Percentiles rank a stretch among this genome's conserved stretches.
These are phyloP conservation scores for Argopecten irradians DNA, from an alignment of 1,140 invertebrate genomes.

Conservation along the genomic window DNA sequence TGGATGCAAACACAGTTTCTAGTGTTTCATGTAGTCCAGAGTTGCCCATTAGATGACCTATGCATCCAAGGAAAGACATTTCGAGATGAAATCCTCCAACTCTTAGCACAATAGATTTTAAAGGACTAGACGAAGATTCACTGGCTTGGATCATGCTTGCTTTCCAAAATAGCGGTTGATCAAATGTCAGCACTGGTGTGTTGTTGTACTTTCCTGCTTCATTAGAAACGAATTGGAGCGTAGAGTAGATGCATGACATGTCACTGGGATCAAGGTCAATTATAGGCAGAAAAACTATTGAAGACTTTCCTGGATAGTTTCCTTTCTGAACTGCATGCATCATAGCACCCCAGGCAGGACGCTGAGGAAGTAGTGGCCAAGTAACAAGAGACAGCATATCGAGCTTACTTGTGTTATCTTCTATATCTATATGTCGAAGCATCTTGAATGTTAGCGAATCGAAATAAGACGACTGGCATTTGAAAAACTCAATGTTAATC, in stretches of 20 bases:
- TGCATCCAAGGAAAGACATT: slow-evolving; percentile 62
- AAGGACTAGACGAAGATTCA: slow-evolving; percentile 41
- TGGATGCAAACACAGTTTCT: slow-evolving; percentile 56
- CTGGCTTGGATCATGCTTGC: slow-evolving; percentile 45
- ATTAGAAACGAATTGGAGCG: slow-evolving; percentile 52
- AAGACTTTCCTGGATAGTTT: slow-evolving; percentile 53
- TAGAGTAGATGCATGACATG: slow-evolving; percentile 61
- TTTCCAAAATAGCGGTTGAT: too few relatives aligned
- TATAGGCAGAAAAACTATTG: slow-evolving; percentile 61
- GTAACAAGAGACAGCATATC: slow-evolving; percentile 44
- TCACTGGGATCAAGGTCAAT: slow-evolving; percentile 64
- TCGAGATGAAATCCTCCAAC: slow-evolving; percentile 55
- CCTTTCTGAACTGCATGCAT: slow-evolving; percentile 47
- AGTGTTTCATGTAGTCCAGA: slow-evolving; percentile 55
- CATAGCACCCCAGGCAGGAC: slow-evolving; percentile 45
- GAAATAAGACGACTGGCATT: slow-evolving; percentile 5
- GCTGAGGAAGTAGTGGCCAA: slow-evolving; percentile 39
- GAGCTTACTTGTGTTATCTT: slow-evolving; percentile 20
- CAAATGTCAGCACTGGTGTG: slow-evolving; percentile 34
- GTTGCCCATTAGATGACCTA: slow-evolving; percentile 60
- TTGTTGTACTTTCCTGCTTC: slow-evolving; percentile 32
- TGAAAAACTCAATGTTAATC: slow-evolving; percentile 44
- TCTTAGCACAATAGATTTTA: slow-evolving; percentile 40
- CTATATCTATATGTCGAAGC: slow-evolving; percentile 8
- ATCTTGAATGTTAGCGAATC: slow-evolving; percentile 30